Evolutionary conservation across 2,113 vertebrate species (phyloP), one percentile per base, ranked within the genome.

Genomic region (Alosa alosa): DNA sequence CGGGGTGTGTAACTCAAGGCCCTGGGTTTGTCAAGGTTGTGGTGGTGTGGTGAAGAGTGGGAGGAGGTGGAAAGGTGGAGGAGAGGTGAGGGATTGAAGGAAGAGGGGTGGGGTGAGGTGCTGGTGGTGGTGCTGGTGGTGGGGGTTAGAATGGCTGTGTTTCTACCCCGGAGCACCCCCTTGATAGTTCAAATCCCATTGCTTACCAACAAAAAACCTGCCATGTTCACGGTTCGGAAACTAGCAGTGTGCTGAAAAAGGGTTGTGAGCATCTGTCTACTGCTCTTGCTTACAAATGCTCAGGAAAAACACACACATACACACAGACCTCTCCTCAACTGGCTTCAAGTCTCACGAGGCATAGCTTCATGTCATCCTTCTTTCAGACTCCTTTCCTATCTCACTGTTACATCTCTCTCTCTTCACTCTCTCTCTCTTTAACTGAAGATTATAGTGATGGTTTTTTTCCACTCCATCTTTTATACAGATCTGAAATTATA

Each of bases 401-500:
- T 82, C 85, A 86, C 88, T 83, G 88, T 82, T 81, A 81, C 82
- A 84, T 57, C n/a, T 88, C 87, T 85, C 39, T 11, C 88, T 13
- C 83, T 83, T 31, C 31, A 31, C 50, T 84, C 81, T 15, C 88
- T 88, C n/a, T 87, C 86, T 13, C 88, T 88, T 86, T 31, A 36
- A 39, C 72, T 39, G 72, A 78, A 78, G 72, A 78, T 78, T 78
- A 36, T 36, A 15, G 25, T 13, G 13, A 13, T 36, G 31, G 18
- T 15, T 39, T 75, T n/a, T n/a, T 31, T 31, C 31, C 41, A 31
- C 22, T 45, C 83, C 6, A 39, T 84, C 41, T 64, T 20, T 78
- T 86, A 88, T 72, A 31, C 83, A 81, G 90, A 90, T 85, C 81
- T 87, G 90, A 92, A 86, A 92, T 88, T 86, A 92, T 91, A 90